phyloP scores from a whole-genome alignment of 2,113 vertebrate species.

The Eretmochelys imbricata region DNA sequence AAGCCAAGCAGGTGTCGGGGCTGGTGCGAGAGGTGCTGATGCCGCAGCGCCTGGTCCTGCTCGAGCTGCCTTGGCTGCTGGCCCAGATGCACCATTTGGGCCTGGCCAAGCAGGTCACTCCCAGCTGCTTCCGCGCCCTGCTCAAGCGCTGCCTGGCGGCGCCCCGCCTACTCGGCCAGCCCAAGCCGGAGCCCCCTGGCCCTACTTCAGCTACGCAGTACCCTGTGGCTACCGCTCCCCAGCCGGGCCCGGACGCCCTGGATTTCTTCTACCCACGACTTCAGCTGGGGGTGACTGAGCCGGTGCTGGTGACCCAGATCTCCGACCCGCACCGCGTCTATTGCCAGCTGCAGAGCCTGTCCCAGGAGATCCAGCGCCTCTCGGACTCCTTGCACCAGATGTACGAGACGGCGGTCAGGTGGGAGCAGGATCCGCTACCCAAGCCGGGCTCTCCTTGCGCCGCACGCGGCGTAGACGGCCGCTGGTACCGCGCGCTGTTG shows the following conservation, averaged over 20 bases:
- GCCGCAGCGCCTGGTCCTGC: conserved; percentile 77
- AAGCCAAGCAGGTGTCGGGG: conserved; percentile 81
- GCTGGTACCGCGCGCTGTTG: conserved; percentile 90
- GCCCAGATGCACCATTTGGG: conserved; percentile 87
- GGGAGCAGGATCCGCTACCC: conserved; percentile 63
- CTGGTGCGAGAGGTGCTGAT: conserved; percentile 84
- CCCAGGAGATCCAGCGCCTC: conserved; percentile 86
- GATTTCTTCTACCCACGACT: conserved; percentile 89
- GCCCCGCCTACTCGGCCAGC: not conserved
- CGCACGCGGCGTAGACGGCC: conserved; percentile 85
- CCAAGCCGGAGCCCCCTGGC: not conserved
- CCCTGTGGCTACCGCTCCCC: not conserved
- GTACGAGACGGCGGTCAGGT: conserved; percentile 49
- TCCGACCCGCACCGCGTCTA: conserved; percentile 86
- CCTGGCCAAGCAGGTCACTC: conserved; percentile 79
- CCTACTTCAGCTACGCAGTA: rapidly evolving
- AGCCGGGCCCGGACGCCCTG: conserved; percentile 48
- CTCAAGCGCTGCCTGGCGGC: conserved; percentile 24
- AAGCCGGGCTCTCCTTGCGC: conserved; percentile 89
- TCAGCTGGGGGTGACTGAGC: conserved; percentile 83
- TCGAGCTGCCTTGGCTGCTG: conserved; percentile 83
- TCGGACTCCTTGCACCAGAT: conserved; percentile 81
- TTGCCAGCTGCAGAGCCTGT: conserved; percentile 90
- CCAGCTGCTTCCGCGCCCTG: conserved; percentile 59
- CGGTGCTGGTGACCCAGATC: conserved; percentile 88